These are phyloP conservation scores for Malurus elegans DNA, from an alignment of 2,113 vertebrate species.

Conservation along the genomic window DNA sequence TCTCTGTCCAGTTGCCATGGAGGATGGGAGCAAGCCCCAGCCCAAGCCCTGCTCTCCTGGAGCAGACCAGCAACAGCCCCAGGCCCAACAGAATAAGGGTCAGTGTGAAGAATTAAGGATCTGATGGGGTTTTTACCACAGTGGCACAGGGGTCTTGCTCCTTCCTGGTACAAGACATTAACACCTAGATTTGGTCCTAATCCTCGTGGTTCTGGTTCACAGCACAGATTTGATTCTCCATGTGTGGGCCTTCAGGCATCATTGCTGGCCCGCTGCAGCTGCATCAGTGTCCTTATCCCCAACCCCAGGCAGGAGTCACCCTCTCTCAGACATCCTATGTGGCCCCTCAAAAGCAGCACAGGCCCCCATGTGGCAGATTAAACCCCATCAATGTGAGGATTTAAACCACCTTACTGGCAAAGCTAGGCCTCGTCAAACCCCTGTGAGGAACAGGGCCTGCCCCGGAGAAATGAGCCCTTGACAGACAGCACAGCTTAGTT, in stretches of 20 bases:
- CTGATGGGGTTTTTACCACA: neutral
- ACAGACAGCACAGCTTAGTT: neutral
- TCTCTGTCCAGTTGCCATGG: neutral
- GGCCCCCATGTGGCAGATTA: neutral
- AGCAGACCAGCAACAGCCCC: neutral
- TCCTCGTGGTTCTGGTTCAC: neutral
- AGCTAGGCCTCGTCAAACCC: neutral
- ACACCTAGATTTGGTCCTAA: neutral
- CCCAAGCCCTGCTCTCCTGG: neutral
- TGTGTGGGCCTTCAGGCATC: neutral
- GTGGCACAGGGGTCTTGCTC: neutral
- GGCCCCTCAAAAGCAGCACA: neutral
- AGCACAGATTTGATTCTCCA: accelerated
- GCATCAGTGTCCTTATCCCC: neutral
- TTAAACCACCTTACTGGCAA: neutral
- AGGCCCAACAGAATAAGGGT: neutral
- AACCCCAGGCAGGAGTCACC: neutral
- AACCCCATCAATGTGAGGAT: neutral
- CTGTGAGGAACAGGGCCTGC: neutral
- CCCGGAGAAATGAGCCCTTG: neutral
- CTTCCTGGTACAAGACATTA: neutral
- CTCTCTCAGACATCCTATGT: neutral
- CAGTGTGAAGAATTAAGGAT: accelerated
- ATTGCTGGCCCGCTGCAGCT: neutral
- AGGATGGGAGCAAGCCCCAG: neutral